These are phyloP conservation scores for Agrypnus murinus DNA, from an alignment of 2,888 invertebrate genomes.

Conservation along the genomic window DNA sequence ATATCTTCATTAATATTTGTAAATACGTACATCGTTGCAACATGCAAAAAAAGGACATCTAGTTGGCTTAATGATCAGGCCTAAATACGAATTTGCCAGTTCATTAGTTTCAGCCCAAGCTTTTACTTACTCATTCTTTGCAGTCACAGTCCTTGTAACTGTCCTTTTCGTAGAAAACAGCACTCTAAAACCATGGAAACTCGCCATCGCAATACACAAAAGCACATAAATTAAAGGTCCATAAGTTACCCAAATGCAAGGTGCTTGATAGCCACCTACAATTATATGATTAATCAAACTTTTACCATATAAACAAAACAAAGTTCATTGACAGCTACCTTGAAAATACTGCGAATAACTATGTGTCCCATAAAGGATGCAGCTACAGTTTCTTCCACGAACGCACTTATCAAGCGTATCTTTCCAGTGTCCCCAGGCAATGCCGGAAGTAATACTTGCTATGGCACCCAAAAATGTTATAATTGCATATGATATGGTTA, in stretches of 20 bases:
- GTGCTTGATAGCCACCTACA: constrained; percentile 78
- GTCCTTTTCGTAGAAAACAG: constrained; percentile 65
- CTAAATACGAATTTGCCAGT: no score
- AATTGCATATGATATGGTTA: constrained; percentile 64
- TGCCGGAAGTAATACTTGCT: constrained; percentile 73
- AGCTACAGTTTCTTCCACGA: constrained; percentile 80
- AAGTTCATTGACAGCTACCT: constrained; percentile 65
- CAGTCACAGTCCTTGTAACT: constrained; percentile 65
- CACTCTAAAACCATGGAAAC: constrained; percentile 82
- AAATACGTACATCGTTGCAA: no score
- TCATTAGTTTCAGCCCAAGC: no score
- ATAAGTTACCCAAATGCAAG: constrained; percentile 81
- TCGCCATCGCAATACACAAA: constrained; percentile 78
- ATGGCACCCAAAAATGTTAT: constrained; percentile 62
- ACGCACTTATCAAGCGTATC: constrained; percentile 79
- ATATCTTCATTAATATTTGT: no score
- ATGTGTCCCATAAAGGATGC: constrained; percentile 79
- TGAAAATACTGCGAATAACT: constrained; percentile 73
- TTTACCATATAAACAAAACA: no score
- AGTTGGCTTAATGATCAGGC: no score
- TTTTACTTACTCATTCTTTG: constrained; percentile 66
- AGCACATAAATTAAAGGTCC: constrained; percentile 78
- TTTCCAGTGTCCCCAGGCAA: constrained; percentile 82
- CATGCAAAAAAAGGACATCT: no score
- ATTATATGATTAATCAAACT: no score